Evolutionary conservation across 2,113 vertebrate species (phyloP).

Genomic region (Tupaia chinensis): DNA sequence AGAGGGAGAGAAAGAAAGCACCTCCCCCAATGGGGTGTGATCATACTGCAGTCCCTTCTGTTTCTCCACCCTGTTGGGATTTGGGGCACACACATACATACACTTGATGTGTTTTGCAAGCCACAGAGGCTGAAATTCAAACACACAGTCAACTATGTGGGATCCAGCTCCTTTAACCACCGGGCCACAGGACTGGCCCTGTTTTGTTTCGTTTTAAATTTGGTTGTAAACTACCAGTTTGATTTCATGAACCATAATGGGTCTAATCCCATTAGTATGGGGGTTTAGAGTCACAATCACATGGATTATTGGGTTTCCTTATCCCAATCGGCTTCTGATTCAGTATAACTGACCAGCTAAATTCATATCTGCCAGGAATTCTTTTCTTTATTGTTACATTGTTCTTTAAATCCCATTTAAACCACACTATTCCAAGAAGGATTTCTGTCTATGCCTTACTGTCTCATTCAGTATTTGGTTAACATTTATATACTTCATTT

Average conservation of each 20-base stretch:
- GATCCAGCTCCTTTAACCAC: no score
- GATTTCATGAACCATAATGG: background rate
- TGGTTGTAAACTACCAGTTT: background rate
- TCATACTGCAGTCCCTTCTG: no score
- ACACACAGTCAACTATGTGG: no score
- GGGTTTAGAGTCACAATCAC: background rate
- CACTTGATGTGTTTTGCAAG: no score
- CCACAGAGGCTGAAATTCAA: no score
- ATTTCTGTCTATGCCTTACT: background rate
- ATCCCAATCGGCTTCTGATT: background rate
- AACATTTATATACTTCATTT: background rate
- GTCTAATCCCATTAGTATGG: background rate
- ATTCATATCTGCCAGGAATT: background rate
- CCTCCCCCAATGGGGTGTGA: no score
- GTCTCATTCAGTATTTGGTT: background rate
- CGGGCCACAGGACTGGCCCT: no score
- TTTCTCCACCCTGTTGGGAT: no score
- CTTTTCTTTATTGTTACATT: background rate
- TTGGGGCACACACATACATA: no score
- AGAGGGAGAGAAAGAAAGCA: no score
- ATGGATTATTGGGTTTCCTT: background rate
- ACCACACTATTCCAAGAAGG: background rate
- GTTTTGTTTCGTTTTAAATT: background rate
- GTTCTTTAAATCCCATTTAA: slow-evolving; percentile 23
- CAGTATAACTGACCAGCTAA: background rate